Evolutionary conservation across 2,888 invertebrate species (phyloP).

Genomic region (Peribatodes rhomboidaria): DNA sequence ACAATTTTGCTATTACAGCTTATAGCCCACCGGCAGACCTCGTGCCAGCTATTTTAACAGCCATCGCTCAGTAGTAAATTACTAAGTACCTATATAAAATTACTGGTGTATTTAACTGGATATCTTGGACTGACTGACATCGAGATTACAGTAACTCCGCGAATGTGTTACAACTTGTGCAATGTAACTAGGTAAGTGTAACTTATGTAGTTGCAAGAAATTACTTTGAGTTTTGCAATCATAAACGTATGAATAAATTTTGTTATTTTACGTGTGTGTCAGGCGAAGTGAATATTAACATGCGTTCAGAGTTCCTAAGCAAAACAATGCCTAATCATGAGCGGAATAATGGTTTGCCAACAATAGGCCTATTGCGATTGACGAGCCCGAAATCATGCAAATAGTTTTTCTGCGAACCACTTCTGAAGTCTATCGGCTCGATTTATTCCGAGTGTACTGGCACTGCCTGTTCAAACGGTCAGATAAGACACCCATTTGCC

Average conservation of each 20-base stretch:
- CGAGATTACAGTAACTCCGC: conserved; percentile 25
- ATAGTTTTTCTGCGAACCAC: conserved; percentile 49
- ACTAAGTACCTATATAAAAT: conserved; percentile 41
- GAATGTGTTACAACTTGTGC: conserved; percentile 39
- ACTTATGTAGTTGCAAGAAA: conserved; percentile 6
- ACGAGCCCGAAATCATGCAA: conserved; percentile 52
- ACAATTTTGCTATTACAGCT: conserved; percentile 42
- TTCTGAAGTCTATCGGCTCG: conserved; percentile 46
- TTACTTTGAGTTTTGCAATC: conserved; percentile 18
- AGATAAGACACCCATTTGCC: conserved; percentile 71
- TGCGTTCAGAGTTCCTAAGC: conserved; percentile 26
- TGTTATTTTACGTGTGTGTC: conserved; percentile 8
- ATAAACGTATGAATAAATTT: neutral
- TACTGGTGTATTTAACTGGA: conserved; percentile 50
- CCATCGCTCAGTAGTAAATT: conserved; percentile 46
- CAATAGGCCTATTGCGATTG: conserved; percentile 53
- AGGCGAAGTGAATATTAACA: conserved; percentile 24
- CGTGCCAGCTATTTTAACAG: conserved; percentile 47
- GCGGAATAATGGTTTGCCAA: conserved; percentile 52
- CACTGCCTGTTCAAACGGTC: conserved; percentile 58
- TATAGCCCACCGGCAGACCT: conserved; percentile 35
- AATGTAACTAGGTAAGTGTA: conserved; percentile 18
- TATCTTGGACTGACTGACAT: conserved; percentile 45
- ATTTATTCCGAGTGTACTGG: conserved; percentile 55
- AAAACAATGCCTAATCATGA: conserved; percentile 55